These are phyloP conservation scores for Agraylea sexmaculata DNA, from an alignment of 1,140 invertebrate genomes.

Conservation along the genomic window DNA sequence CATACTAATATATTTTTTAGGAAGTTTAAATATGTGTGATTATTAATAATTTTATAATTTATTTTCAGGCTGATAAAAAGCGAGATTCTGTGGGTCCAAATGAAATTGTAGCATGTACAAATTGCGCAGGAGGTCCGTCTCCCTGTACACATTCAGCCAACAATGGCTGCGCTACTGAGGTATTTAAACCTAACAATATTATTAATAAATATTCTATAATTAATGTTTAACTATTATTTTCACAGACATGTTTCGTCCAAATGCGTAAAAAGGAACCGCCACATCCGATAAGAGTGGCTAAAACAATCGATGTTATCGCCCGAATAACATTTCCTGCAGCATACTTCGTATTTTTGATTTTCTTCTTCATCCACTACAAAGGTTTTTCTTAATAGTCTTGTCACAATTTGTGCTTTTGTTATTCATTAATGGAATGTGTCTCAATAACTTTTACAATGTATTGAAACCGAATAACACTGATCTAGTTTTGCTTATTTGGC, in stretches of 20 bases:
- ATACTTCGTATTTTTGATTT: conserved; percentile 83
- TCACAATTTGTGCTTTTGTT: too few relatives aligned
- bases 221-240: conserved; percentile 24
- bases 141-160: conserved; percentile 75
- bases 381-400: conserved; percentile 46
- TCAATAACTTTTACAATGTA: too few relatives aligned
- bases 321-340: conserved; percentile 84
- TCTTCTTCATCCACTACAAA: conserved; percentile 89
- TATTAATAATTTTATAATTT: too few relatives aligned
- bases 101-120: conserved; percentile 69
- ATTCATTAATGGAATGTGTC: too few relatives aligned
- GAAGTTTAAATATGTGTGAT: not conserved
- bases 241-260: conserved; percentile 58
- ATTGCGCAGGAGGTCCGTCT: conserved; percentile 59
- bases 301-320: conserved; percentile 89
- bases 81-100: conserved; percentile 58
- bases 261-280: conserved; percentile 79
- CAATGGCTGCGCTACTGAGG: conserved; percentile 74
- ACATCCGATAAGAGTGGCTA: conserved; percentile 82
- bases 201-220: conserved; percentile 5
- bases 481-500: too few relatives aligned
- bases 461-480: too few relatives aligned
- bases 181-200: conserved; percentile 29
- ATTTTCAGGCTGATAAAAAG: conserved; percentile 65
- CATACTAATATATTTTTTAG: not conserved